Evolutionary conservation across 2,888 invertebrate species (phyloP), one percentile per base, ranked within the genome.

Genomic region (Caradrina kadenii): DNA sequence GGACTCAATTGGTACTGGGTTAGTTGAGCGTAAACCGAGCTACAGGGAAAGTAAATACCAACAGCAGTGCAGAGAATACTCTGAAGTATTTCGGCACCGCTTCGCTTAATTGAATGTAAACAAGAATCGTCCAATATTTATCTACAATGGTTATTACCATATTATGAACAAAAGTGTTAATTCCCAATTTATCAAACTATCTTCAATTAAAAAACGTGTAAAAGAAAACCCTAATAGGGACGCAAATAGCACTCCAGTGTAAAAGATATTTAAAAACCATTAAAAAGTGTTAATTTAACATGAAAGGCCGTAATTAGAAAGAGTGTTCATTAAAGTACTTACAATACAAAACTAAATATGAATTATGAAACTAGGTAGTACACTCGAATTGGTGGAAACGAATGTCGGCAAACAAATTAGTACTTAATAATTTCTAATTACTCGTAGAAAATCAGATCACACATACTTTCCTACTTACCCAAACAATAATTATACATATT

Each of bases 231-330:
- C 19, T 50, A 75, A 69, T 45, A 58, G 56, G 54, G 48, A 61
- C 45, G 58, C 62, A 17, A 69, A 69, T 81, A 67, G 48, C 67
- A 71, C 73, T 55, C 63, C n/a, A 54, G 52, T 61, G 73, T 67
- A 74, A 74, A 63, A 67, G 72, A 76, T 81, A 79, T 81, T 84
- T 68, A 72, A 80, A 77, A 69, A 76, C 65, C 74, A 81, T 82
- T 74, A 81, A 69, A 73, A 71, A 59, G 61, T 76, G 82, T 59
- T 71, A 79, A 76, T 60, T 71, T 45, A 39, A 68, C 61, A 60
- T 67, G 54, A 70, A 81, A 79, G 53, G 45, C 61, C 42, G 42
- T 73, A 79, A 76, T 81, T 73, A 81, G 52, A 56, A 55, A 67
- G 63, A 69, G 67, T n/a, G 72, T 62, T 73, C 69, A 79, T 74